A percentile compares a stretch with the other conserved stretches of the same genome.
Conservation (phyloP, 2,888 invertebrate species). For the Pollenia amentaria region DNA sequence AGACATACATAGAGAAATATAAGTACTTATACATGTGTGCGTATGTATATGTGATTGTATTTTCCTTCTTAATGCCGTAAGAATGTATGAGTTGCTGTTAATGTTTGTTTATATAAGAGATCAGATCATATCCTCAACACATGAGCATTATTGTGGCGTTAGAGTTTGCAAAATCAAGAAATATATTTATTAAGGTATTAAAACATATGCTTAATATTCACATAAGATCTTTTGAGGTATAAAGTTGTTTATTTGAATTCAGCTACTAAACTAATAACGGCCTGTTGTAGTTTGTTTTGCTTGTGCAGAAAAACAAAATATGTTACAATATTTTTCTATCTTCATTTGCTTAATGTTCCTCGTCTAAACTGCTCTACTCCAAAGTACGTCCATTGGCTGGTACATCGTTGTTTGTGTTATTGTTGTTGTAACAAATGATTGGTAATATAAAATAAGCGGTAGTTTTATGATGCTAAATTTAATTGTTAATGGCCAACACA, state of each 20-base stretch:
- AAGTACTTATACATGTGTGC: background rate
- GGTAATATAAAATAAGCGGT: constrained; percentile 69
- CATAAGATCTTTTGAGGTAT: background rate
- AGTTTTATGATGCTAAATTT: constrained; percentile 68
- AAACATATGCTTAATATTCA: constrained; percentile 4
- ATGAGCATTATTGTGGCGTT: constrained; percentile 45
- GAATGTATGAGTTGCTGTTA: constrained; percentile 21
- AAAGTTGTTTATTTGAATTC: constrained; percentile 11
- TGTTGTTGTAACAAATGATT: constrained; percentile 66
- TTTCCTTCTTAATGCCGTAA: constrained; percentile 23
- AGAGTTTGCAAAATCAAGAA: background rate
- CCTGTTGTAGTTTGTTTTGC: background rate
- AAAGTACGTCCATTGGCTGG: background rate
- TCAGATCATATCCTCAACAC: constrained; percentile 46
- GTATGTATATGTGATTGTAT: constrained; percentile 21
- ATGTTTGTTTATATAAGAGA: constrained; percentile 27
- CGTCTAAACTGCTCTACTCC: background rate
- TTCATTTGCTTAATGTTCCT: constrained; percentile 43
- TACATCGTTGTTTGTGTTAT: constrained; percentile 18
- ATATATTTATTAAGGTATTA: background rate
- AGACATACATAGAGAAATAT: constrained; percentile 32
- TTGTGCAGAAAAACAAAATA: background rate
- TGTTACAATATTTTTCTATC: constrained; percentile 50
- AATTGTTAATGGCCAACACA: constrained; percentile 69
- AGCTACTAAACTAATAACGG: constrained; percentile 23